These are phyloP conservation scores for Poecile montanus DNA, from an alignment of 2,797 vertebrate genomes.

Conservation along the genomic window DNA sequence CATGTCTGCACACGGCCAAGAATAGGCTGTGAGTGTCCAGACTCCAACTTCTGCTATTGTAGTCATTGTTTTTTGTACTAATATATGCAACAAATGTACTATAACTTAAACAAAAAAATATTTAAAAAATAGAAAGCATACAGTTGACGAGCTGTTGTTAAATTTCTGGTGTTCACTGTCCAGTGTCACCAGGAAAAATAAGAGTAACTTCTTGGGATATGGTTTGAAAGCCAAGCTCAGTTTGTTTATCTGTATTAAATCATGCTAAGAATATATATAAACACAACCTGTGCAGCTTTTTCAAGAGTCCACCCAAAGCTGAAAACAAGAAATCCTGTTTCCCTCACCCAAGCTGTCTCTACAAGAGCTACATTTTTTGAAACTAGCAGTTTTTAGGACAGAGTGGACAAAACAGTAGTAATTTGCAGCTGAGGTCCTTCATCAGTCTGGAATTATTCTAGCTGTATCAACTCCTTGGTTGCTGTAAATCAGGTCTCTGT, in stretches of 20 bases:
- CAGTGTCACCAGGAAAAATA: background rate
- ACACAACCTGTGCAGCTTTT: too few relatives aligned
- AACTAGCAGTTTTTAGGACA: background rate
- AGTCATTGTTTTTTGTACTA: background rate
- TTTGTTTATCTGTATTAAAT: background rate
- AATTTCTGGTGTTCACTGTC: background rate
- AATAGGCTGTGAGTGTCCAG: background rate
- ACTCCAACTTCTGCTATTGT: background rate
- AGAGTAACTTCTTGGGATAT: background rate
- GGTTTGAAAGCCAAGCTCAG: background rate
- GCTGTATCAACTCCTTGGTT: background rate
- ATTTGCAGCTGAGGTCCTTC: conserved; percentile 14
- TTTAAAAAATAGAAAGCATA: accelerated
- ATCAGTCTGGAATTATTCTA: conserved; percentile 27
- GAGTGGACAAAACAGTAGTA: conserved; percentile 10
- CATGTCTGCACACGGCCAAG: background rate
- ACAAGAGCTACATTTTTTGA: background rate
- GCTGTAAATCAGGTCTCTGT: conserved; percentile 30
- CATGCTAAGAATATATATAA: background rate
- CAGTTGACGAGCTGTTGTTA: background rate
- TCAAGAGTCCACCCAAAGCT: too few relatives aligned
- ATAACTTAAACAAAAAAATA: background rate
- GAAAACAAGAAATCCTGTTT: background rate
- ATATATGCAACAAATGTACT: background rate
- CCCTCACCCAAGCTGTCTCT: background rate